Base-by-base conservation (phyloP, 1,140 invertebrate species). In the Aphelinus certus region DNA sequence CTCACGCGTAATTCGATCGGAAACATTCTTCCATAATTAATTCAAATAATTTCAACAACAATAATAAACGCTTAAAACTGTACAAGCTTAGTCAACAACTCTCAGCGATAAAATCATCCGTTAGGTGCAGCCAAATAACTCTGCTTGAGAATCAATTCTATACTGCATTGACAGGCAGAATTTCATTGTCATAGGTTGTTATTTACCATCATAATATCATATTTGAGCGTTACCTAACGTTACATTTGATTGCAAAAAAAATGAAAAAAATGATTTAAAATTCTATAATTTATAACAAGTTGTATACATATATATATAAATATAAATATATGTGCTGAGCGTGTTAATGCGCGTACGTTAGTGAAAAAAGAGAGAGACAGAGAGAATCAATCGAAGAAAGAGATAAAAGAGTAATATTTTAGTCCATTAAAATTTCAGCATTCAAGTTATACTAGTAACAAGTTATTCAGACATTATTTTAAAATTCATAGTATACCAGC, bases 51-150 rank as follows among this genome's bases (percentile, higher is more conserved):
- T 69, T 48, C 65, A 76, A 81, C 76, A 78, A 84, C 64, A 84
- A 84, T 85, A 85, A 86, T 85, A 83, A 84, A 87, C 79, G 82
- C 83, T 83, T 85, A 83, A 79, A 77, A 86, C 81, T 83, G 83
- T 79, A 80, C 81, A 82, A 85, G 81, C 82, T 85, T 86, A 84
- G 83, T 86, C 85, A 84, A 84, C 80, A 83, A 85, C 80, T 82
- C 81, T 85, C 78, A 84, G 81, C 84, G 80, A 76, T 86, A 86
- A 87, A 86, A 86, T 85, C 77, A 76, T 82, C 81, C 83, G 84
- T 79, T 83, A 84, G 82, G 81, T 81, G 84, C 75, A 49, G 61
- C 71, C 71, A 57, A 68, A 73, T 66, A 76, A 71, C 70, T 69
- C 58, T 51, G 62, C 51, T 68, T 69, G 53, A 57, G 55, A 75